Conservation (phyloP, 2,797 vertebrate species). For the Parauchenoglanis punctatus region DNA sequence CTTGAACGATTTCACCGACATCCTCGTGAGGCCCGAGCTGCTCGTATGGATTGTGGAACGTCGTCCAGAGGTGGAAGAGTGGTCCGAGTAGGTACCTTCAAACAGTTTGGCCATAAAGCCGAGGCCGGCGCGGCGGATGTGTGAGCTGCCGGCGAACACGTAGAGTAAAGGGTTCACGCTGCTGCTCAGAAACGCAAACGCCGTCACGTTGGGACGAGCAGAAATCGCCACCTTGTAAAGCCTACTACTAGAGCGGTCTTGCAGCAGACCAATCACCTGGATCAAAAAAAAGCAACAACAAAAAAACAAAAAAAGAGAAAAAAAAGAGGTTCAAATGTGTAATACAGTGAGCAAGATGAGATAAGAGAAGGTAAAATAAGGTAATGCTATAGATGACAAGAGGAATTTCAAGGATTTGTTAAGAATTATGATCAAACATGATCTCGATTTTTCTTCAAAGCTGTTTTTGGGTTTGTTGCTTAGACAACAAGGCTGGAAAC, state of each 20-base stretch:
- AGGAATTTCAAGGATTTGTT: too few relatives aligned
- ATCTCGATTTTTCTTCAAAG: neutral
- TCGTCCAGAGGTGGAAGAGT: constrained; percentile 44
- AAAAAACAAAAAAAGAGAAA: too few relatives aligned
- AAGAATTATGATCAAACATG: too few relatives aligned
- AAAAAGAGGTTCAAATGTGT: too few relatives aligned
- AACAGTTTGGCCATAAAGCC: constrained; percentile 85
- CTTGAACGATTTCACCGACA: constrained; percentile 61
- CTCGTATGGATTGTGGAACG: constrained; percentile 62
- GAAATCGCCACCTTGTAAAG: accelerated
- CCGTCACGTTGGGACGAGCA: constrained; percentile 73
- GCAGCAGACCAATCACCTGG: constrained; percentile 68
- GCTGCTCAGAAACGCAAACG: constrained; percentile 86
- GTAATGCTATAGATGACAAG: too few relatives aligned
- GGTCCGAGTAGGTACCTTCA: constrained; percentile 80
- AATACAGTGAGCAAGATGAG: neutral
- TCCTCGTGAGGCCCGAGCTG: constrained; percentile 54
- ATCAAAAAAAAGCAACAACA: neutral
- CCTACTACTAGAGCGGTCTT: accelerated
- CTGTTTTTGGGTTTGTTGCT: neutral
- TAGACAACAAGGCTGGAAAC: neutral
- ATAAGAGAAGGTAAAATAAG: neutral
- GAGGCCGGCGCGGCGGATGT: constrained; percentile 80
- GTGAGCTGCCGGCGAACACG: constrained; percentile 83
- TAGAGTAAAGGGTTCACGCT: constrained; percentile 87